Conservation (phyloP, 2,797 vertebrate genomes). For the Siniperca obscura region DNA sequence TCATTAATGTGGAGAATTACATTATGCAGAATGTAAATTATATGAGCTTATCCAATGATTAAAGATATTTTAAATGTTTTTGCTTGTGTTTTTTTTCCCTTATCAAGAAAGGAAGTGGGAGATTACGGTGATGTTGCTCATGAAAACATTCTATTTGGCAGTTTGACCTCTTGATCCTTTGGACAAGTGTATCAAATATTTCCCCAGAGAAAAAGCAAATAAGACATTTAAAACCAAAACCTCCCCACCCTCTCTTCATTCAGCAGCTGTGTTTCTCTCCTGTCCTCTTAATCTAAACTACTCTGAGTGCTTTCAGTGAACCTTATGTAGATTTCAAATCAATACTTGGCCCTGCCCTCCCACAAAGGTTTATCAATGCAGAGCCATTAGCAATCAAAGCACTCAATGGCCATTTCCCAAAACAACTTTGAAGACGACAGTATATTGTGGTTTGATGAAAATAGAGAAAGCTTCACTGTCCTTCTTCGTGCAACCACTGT, state of each 20-base stretch:
- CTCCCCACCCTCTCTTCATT: not conserved
- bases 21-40: constrained; percentile 71
- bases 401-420: constrained; percentile 37
- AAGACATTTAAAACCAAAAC: constrained; percentile 23
- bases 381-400: constrained; percentile 55
- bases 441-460: not conserved
- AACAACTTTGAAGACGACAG: constrained; percentile 5
- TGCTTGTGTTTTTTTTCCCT: constrained; percentile 31
- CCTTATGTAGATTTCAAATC: constrained; percentile 48
- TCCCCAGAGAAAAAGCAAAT: constrained; percentile 28
- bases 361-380: constrained; percentile 41
- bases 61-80: constrained; percentile 80
- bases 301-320: constrained; percentile 49
- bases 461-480: not conserved
- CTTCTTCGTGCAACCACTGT: no score
- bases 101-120: not conserved
- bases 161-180: constrained; percentile 24
- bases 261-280: constrained; percentile 36
- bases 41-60: constrained; percentile 73
- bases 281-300: constrained; percentile 33
- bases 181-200: constrained; percentile 43
- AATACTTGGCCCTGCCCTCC: constrained; percentile 53
- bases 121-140: not conserved
- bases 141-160: constrained; percentile 11
- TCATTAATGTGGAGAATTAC: constrained; percentile 69